Evolutionary conservation across 2,113 vertebrate species (phyloP), one percentile per base, ranked within the genome.

Genomic region (Myiopsitta monachus): DNA sequence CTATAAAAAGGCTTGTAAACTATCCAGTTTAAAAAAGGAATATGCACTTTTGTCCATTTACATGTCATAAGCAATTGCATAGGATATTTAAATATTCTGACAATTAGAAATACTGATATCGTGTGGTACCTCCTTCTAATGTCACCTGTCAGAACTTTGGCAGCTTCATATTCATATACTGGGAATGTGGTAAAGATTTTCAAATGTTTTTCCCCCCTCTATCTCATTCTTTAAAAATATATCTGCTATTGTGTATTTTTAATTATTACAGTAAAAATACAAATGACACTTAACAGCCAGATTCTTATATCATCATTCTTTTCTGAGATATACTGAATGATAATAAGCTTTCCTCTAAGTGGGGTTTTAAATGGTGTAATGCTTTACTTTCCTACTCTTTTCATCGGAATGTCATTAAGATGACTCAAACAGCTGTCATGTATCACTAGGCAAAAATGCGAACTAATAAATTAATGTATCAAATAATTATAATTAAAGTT

Each of bases 401-500:
- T 86, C n/a, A 83, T 62, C 33, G 62, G 76, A 57, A 49, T 67
- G 90, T 61, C 67, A 75, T 9, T 72, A 54, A 68, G 47, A 69
- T 77, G 46, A 80, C 43, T 90, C 79, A 89, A 84, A 80, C n/a
- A 92, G 47, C 59, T 93, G 64, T n/a, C 46, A 74, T 22, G 30
- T 36, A 88, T 51, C 52, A 72, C 41, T 86, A 66, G n/a, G 76
- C 38, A 90, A 90, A 95, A 96, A 66, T 31, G 51, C 75, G 72
- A 90, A 57, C 36, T 87, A 95, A 93, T 94, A 84, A 90, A 93
- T 92, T 64, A 79, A 86, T 68, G 23, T 83, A 90, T 96, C 79
- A 87, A 96, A 95, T 95, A 95, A 97, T 97, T 95, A 94, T 96
- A 95, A 97, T 97, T 95, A 94, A 66, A 93, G 66, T 72, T 90